Evolutionary conservation across 2,888 invertebrate genomes (phyloP), one percentile per base, ranked within the genome.

Genomic region (Hanleya hanleyi): DNA sequence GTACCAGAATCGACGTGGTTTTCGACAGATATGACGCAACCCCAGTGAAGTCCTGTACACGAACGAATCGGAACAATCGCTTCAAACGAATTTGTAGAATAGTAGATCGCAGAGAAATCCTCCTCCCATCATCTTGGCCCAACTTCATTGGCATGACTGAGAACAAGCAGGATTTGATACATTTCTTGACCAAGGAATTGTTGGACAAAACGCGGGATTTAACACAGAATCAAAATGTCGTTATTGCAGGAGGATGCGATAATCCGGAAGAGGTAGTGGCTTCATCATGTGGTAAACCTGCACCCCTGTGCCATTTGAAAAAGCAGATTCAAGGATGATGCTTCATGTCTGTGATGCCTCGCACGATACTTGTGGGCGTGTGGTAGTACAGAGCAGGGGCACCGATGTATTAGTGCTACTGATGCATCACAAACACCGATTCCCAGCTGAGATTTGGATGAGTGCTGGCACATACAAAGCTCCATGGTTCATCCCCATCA

Each of bases 311-410:
- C n/a, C 47, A 41, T 41, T 41, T 41, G 47, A 41, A 41, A n/a
- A 41, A n/a, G 47, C 47, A 15, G 47, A 41, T 41, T 15, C 47
- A n/a, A 41, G 47, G 47, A 12, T 41, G 47, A 41, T 41, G 47
- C n/a, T 71, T 33, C 72, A 71, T 73, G 70, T 38, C 38, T 36
- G 38, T 38, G 70, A 71, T 38, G 72, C 70, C 57, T n/a, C 36
- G 22, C 26, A 47, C 26, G n/a, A n/a, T 41, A n/a, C 12, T 15
- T 41, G n/a, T 41, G 12, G n/a, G 12, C 47, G 12, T 15, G n/a
- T 41, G n/a, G 47, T 41, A 15, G 47, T 41, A 15, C 47, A 41
- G 12, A 41, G 47, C 47, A 41, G 47, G 47, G 47, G n/a, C n/a
- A 41, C 47, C n/a, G 47, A 41, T 41, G 36, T 71, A 22, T 61